These are phyloP conservation scores for Cosmorhoe ocellata DNA, from an alignment of 2,888 invertebrate genomes.

Conservation along the genomic window DNA sequence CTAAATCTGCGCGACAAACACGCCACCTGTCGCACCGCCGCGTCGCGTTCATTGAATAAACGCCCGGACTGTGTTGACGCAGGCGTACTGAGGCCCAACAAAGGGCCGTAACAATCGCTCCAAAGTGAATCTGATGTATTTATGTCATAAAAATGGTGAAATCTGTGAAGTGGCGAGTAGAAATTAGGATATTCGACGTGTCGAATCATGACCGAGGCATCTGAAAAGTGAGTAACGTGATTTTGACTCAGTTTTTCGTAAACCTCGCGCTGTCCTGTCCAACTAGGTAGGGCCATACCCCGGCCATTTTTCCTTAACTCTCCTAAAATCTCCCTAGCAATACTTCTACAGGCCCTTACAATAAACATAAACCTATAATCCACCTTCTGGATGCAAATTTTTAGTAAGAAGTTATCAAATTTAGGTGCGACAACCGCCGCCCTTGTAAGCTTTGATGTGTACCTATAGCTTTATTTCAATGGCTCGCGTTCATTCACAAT, in stretches of 20 bases:
- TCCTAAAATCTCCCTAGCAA: conserved; percentile 36
- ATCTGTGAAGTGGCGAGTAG: conserved; percentile 90
- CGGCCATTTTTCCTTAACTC: conserved; percentile 76
- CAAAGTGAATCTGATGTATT: conserved; percentile 85
- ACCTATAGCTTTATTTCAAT: conserved; percentile 73
- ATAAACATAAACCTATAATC: neutral
- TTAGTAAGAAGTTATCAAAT: conserved; percentile 36
- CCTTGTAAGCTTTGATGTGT: conserved; percentile 64
- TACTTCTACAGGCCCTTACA: neutral
- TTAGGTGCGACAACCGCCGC: conserved; percentile 63
- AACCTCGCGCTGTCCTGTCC: conserved; percentile 58
- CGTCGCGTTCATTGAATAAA: conserved; percentile 76
- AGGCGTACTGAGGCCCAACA: conserved; percentile 80
- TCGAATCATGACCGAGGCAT: conserved; percentile 95
- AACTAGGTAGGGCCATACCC: conserved; percentile 72
- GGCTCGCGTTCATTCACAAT: conserved; percentile 78
- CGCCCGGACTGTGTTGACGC: conserved; percentile 76
- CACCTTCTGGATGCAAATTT: conserved; percentile 17
- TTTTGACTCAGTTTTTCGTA: conserved; percentile 61
- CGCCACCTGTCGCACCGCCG: conserved; percentile 76
- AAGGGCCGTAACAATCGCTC: conserved; percentile 80
- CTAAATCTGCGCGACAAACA: conserved; percentile 59
- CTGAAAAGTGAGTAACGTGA: conserved; percentile 90
- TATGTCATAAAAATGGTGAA: conserved; percentile 93
- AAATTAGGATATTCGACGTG: conserved; percentile 91